phyloP scores from a whole-genome alignment of 2,113 vertebrate species.

The Thamnophis sirtalis region DNA sequence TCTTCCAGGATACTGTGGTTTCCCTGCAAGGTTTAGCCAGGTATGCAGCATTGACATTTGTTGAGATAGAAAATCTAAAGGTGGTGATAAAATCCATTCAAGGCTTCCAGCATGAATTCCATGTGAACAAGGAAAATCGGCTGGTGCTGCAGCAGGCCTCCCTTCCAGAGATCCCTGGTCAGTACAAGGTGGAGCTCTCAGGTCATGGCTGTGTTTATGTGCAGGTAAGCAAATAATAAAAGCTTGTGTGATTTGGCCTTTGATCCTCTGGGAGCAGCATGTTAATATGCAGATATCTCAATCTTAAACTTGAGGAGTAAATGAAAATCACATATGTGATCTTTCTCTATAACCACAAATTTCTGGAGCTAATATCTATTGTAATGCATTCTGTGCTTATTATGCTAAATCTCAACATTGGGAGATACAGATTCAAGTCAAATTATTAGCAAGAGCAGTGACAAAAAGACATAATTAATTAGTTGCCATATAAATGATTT shows the following conservation, averaged over 20 bases:
- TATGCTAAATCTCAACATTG: not conserved
- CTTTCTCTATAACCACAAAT: not conserved
- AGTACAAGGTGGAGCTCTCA: slow-evolving; percentile 52
- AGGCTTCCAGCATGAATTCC: slow-evolving; percentile 55
- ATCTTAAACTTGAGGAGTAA: not conserved
- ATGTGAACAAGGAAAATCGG: slow-evolving; percentile 71
- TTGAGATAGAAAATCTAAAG: slow-evolving; percentile 50
- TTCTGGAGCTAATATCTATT: not conserved
- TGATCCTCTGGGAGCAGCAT: not conserved
- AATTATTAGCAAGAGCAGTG: not conserved
- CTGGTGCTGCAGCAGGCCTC: slow-evolving; percentile 73
- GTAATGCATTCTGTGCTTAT: not conserved
- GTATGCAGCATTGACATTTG: slow-evolving; percentile 65
- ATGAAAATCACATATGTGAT: not conserved
- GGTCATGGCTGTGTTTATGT: slow-evolving; percentile 64
- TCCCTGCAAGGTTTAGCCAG: slow-evolving; percentile 67
- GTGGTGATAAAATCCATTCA: slow-evolving; percentile 57
- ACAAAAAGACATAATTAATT: not conserved
- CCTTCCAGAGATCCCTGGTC: slow-evolving; percentile 52
- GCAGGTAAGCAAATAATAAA: slow-evolving; percentile 48
- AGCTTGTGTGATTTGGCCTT: not conserved
- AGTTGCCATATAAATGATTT: not conserved
- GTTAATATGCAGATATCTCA: too few relatives aligned
- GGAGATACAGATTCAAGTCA: not conserved
- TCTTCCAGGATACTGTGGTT: slow-evolving; percentile 71